phyloP scores from a whole-genome alignment of 2,888 invertebrate species.

The Brachyopa scutellaris region DNA sequence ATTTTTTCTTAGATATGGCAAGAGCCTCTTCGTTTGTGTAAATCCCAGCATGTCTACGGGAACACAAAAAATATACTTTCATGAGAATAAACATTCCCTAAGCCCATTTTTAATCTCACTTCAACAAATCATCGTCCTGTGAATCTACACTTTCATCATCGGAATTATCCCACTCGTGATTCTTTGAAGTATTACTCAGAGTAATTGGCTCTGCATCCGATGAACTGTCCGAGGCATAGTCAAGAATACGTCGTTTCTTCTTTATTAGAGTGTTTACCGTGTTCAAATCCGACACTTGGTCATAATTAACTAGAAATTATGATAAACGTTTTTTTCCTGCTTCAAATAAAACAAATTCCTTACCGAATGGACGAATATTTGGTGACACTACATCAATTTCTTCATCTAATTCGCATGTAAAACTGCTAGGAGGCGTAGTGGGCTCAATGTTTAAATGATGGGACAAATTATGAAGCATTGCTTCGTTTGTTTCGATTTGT shows the following conservation, averaged over 20 bases:
- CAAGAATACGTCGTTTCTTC: constrained; percentile 83
- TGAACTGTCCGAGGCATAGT: constrained; percentile 88
- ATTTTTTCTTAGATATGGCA: constrained; percentile 88
- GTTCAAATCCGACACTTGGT: constrained; percentile 82
- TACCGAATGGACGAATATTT: constrained; percentile 85
- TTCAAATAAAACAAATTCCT: constrained; percentile 71
- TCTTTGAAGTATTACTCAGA: constrained; percentile 85
- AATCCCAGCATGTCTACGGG: constrained; percentile 91
- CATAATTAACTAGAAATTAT: constrained; percentile 76
- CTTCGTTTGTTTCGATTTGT: constrained; percentile 86
- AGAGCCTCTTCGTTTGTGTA: constrained; percentile 95
- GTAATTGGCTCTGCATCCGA: constrained; percentile 85
- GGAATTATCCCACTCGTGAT: constrained; percentile 86
- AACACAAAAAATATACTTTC: background rate
- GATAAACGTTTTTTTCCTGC: background rate
- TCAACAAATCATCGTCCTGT: constrained; percentile 88
- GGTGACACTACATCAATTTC: constrained; percentile 83
- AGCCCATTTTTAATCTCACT: no score
- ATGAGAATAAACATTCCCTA: no score
- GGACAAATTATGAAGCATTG: constrained; percentile 85
- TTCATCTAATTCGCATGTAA: constrained; percentile 79
- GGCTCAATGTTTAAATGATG: constrained; percentile 84
- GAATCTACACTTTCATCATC: constrained; percentile 91
- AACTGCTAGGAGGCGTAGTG: constrained; percentile 75
- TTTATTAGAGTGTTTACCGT: constrained; percentile 83